Conservation (phyloP, 2,888 invertebrate species). For the Andrena chrysosceles region DNA sequence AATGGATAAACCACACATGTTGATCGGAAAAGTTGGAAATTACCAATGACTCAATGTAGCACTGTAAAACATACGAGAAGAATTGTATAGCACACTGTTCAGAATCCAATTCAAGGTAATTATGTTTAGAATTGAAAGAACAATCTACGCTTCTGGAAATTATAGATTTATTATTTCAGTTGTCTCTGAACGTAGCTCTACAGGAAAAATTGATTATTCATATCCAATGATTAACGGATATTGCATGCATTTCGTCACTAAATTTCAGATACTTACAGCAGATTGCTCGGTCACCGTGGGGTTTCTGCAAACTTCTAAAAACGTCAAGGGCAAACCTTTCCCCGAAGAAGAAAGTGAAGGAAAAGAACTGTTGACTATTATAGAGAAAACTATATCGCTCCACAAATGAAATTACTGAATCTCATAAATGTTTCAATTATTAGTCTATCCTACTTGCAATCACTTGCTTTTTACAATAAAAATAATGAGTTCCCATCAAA, state of each 20-base stretch:
- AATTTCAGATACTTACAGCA: not conserved
- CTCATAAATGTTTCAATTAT: no score
- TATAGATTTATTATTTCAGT: conserved; percentile 2
- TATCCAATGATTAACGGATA: not conserved
- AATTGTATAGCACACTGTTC: not conserved
- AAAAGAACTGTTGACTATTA: no score
- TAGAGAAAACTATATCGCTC: no score
- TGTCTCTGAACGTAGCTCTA: not conserved
- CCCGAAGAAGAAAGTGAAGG: no score
- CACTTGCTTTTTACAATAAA: no score
- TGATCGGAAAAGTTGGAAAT: not conserved
- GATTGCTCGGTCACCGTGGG: not conserved
- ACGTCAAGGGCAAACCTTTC: no score
- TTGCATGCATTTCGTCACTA: not conserved
- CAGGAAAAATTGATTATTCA: not conserved
- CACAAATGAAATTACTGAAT: no score
- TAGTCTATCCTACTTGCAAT: no score
- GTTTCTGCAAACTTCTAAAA: not conserved
- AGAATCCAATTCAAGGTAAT: no score
- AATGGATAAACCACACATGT: no score
- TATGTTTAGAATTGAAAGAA: not conserved
- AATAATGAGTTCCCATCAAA: not conserved
- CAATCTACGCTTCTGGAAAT: not conserved
- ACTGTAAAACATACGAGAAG: not conserved
- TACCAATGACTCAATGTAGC: not conserved